Evolutionary conservation across 2,888 invertebrate species (phyloP).

Genomic region (Epirrhoe tristata): DNA sequence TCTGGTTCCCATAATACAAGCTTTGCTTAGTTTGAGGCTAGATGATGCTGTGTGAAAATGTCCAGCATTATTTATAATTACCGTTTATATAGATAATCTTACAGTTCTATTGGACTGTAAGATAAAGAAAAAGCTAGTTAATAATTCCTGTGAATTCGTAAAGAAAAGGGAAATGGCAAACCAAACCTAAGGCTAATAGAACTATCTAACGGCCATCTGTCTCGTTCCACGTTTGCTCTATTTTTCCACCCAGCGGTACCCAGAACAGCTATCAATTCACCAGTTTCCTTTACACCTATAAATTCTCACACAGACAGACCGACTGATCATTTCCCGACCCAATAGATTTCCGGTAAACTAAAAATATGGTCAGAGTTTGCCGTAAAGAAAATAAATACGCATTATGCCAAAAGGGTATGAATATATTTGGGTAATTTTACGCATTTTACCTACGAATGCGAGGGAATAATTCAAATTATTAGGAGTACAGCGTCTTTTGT

Average conservation of each 20-base stretch:
- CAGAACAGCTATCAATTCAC: conserved; percentile 39
- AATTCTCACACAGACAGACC: conserved; percentile 37
- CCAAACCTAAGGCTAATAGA: conserved; percentile 6
- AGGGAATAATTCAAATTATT: conserved; percentile 21
- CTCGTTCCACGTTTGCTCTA: conserved; percentile 20
- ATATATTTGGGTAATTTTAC: conserved; percentile 34
- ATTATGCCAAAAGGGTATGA: conserved; percentile 30
- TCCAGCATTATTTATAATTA: too few relatives aligned
- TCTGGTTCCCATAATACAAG: too few relatives aligned
- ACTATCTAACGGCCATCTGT: conserved; percentile 14
- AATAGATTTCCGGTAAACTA: conserved; percentile 42
- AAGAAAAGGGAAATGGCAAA: background rate
- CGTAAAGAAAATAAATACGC: conserved; percentile 27
- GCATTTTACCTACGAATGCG: conserved; percentile 25
- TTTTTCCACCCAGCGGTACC: conserved; percentile 27
- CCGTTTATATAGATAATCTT: too few relatives aligned
- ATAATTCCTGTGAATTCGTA: too few relatives aligned
- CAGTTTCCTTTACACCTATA: conserved; percentile 39
- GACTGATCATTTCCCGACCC: conserved; percentile 42
- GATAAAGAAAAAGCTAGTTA: too few relatives aligned
- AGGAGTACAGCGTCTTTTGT: conserved; percentile 4
- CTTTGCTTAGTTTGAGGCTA: too few relatives aligned
- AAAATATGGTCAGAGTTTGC: conserved; percentile 36
- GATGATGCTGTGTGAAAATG: too few relatives aligned
- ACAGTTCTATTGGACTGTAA: too few relatives aligned